Evolutionary conservation across 2,888 invertebrate species (phyloP).

Genomic region (Tigriopus californicus): DNA sequence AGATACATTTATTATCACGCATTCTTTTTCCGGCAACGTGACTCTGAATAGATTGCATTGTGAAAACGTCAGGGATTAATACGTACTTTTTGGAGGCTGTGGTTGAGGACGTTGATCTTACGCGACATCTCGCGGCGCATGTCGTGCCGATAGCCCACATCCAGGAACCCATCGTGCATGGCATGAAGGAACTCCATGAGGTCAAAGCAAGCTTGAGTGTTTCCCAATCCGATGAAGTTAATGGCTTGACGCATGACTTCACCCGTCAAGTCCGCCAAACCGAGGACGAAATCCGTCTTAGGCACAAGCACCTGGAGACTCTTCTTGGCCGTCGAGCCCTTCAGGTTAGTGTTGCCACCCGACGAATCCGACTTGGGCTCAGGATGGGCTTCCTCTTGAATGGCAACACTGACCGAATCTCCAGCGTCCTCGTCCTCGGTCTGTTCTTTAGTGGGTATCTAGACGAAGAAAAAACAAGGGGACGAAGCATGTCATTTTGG

Average conservation of each 20-base stretch:
- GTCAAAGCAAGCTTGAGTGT: constrained; percentile 43
- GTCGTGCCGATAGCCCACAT: too few relatives aligned
- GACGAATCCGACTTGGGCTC: too few relatives aligned
- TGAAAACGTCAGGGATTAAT: background rate
- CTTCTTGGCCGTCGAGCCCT: constrained; percentile 28
- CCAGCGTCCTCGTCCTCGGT: too few relatives aligned
- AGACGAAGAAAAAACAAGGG: too few relatives aligned
- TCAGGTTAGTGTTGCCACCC: too few relatives aligned
- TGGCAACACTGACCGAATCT: too few relatives aligned
- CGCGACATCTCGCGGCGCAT: too few relatives aligned
- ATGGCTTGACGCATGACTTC: constrained; percentile 77
- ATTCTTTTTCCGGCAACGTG: too few relatives aligned
- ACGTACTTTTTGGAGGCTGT: background rate
- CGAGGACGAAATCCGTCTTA: constrained; percentile 44
- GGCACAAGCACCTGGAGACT: constrained; percentile 23
- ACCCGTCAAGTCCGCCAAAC: constrained; percentile 67
- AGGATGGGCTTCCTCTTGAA: too few relatives aligned
- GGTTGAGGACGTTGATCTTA: constrained; percentile 1
- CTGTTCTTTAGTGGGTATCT: too few relatives aligned
- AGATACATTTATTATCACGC: too few relatives aligned
- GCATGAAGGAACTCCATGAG: constrained; percentile 17
- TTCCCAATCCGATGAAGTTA: constrained; percentile 54
- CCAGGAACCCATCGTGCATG: background rate
- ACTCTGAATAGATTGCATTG: background rate
- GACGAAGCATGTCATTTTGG: too few relatives aligned